Conservation (phyloP, 2,888 invertebrate species). For the Thereva unica region DNA sequence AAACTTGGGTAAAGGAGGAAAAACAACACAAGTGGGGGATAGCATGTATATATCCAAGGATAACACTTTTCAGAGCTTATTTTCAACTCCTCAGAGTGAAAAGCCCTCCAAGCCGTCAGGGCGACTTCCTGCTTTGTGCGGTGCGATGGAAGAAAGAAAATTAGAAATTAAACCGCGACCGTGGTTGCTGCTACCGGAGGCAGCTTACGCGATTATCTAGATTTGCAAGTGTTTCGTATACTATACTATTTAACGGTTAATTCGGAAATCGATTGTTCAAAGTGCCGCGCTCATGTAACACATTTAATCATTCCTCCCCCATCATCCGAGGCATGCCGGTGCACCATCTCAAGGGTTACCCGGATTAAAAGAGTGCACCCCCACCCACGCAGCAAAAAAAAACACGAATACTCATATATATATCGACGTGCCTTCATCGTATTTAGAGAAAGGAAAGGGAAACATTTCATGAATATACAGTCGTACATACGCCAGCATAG, state of each 20-base stretch:
- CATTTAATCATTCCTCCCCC: no score
- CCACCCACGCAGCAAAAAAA: no score
- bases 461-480: no score
- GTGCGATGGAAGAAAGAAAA: conserved; percentile 3
- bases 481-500: no score
- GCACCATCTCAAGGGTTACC: no score
- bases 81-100: conserved; percentile 29
- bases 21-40: not conserved
- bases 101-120: conserved; percentile 21
- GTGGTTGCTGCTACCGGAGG: not conserved
- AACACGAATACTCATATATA: no score
- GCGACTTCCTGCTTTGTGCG: conserved; percentile 26
- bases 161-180: conserved; percentile 10
- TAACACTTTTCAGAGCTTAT: conserved; percentile 31
- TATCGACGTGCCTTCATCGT: no score
- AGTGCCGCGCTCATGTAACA: no score
- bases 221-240: not conserved
- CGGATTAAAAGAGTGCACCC: no score
- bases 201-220: not conserved
- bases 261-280: not conserved
- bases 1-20: conserved; percentile 2
- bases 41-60: conserved; percentile 14
- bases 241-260: conserved; percentile 5
- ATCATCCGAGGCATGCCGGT: no score
- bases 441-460: no score